Evolutionary conservation across 2,113 vertebrate genomes (phyloP), one percentile per base, ranked within the genome.

Genomic region (Steatornis caripensis): DNA sequence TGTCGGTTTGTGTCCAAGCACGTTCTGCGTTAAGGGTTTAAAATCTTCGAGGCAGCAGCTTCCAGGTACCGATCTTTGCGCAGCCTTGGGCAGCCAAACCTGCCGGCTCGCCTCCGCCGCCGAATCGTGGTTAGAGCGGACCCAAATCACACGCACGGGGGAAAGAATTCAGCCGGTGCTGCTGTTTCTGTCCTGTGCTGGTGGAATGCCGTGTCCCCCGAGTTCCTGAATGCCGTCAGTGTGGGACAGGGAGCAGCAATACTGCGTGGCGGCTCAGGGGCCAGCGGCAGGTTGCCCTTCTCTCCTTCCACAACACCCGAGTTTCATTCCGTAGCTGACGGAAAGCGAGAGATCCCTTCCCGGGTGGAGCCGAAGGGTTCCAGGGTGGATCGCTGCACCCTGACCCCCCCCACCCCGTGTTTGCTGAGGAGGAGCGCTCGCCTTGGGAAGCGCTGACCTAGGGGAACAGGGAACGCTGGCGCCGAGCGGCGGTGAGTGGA

Each of bases 61-160:
- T 29, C 71, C 58, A 54, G 62, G 66, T 48, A 11, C 55, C 61
- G 55, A 37, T 64, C 26, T 45, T 51, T 29, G 37, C 0, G 2
- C 21, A 37, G 61, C 5, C n/a, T 58, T 27, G 10, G 34, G 43
- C 8, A 55, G 51, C 51, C 68, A 72, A 0, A 49, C 34, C 19
- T 21, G 53, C n/a, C 5, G 0, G 23, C 64, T 88, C 4, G 0
- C n/a, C 51, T 57, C 75, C 26, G 34, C 23, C 0, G 0, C 0
- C 30, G 34, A 29, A 7, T 26, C 0, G 0, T 4, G 58, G 29
- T 69, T 41, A 15, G n/a, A 23, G 32, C 20, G 34, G 53, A 72
- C 55, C 57, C 36, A 18, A 49, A 66, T 62, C 55, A 17, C 37
- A 19, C 3, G 0, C 1, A 1, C 19, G 7, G 1, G 6, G 53